Evolutionary conservation across 2,888 invertebrate genomes (phyloP).

Genomic region (Caenorhabditis virilis): DNA sequence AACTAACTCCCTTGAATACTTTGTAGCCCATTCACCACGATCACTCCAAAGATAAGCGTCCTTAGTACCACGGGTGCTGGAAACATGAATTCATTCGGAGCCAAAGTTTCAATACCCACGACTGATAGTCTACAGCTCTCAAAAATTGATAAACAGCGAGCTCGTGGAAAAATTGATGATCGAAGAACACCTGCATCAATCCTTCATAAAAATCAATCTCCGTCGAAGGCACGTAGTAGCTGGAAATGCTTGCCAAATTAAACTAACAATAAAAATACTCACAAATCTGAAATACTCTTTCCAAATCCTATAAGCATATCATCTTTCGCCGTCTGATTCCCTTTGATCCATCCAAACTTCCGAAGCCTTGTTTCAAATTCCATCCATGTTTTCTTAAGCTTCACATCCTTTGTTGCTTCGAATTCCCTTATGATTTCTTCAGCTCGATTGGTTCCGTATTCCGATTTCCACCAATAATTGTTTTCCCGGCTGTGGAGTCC

Average conservation of each 20-base stretch:
- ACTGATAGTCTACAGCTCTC: background rate
- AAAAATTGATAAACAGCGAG: background rate
- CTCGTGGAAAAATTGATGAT: background rate
- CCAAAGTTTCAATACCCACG: no score
- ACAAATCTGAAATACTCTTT: slow-evolving; percentile 1
- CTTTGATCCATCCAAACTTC: background rate
- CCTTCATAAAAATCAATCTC: background rate
- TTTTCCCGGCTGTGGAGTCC: background rate
- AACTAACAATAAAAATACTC: no score
- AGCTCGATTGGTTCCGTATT: background rate
- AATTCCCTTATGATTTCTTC: background rate
- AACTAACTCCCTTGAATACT: no score
- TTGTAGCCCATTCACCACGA: no score
- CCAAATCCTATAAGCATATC: background rate
- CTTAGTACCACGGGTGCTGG: no score
- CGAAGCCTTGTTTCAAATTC: background rate
- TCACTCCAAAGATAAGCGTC: no score
- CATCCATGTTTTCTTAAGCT: background rate
- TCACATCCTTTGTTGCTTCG: background rate
- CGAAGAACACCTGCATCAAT: no score
- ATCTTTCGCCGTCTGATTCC: background rate
- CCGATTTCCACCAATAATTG: background rate
- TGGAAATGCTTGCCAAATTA: no score
- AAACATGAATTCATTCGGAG: no score
- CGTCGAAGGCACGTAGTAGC: background rate